These are phyloP conservation scores for Chlorodrepanis virens DNA, from an alignment of 2,113 vertebrate genomes.

Conservation along the genomic window DNA sequence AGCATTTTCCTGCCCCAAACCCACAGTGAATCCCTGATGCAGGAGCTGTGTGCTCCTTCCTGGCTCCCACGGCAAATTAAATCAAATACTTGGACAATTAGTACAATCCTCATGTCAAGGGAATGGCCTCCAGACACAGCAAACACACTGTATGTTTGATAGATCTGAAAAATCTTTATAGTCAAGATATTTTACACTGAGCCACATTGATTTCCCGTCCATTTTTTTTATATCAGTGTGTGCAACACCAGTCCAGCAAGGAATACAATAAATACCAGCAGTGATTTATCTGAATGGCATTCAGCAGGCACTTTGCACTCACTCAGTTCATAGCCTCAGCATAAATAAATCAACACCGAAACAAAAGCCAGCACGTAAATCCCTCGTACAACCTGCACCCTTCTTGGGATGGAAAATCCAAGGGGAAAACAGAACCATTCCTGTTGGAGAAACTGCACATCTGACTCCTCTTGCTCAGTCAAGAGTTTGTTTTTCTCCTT, in stretches of 20 bases:
- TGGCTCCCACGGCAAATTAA: conserved; percentile 30
- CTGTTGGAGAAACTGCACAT: not conserved
- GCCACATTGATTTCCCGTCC: conserved; percentile 56
- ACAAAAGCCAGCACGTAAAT: conserved; percentile 64
- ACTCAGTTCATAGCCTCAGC: conserved; percentile 24
- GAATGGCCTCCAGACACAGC: not conserved
- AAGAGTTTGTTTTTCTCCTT: conserved; percentile 61
- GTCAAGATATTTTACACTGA: conserved; percentile 56
- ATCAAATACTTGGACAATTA: conserved; percentile 44
- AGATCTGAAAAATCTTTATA: conserved; percentile 47
- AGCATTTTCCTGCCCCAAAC: not conserved
- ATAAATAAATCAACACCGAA: conserved; percentile 66
- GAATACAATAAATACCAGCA: conserved; percentile 62
- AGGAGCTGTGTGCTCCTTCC: not conserved
- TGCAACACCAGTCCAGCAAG: conserved; percentile 46
- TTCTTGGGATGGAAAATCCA: not conserved
- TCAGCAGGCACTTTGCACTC: conserved; percentile 45
- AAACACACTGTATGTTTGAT: not conserved
- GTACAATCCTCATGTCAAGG: not conserved
- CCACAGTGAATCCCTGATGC: not conserved
- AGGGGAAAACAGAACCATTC: not conserved
- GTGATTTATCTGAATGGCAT: conserved; percentile 56
- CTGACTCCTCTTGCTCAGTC: conserved; percentile 17
- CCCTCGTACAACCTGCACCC: not conserved
- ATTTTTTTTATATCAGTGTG: conserved; percentile 33